Evolutionary conservation across 1,140 invertebrate genomes (phyloP).

Genomic region (Caenorhabditis remanei): DNA sequence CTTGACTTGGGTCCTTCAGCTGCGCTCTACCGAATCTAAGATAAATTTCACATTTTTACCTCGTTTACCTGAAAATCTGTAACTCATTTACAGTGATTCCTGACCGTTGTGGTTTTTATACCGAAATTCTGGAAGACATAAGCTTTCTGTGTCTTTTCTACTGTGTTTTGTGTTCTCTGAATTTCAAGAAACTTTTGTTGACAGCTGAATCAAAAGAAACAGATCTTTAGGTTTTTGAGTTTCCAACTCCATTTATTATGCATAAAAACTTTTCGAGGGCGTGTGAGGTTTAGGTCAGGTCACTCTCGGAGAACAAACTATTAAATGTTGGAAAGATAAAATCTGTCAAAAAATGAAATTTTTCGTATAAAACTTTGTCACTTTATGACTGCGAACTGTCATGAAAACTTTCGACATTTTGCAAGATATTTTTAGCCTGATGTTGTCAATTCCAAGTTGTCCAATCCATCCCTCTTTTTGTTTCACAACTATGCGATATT

Average conservation of each 20-base stretch:
- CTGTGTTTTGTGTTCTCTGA: neutral
- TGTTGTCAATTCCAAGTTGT: neutral
- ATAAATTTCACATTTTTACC: too few relatives aligned
- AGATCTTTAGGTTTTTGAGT: slow-evolving; percentile 13
- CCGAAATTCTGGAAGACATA: too few relatives aligned
- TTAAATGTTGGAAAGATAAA: neutral
- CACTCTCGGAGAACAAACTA: neutral
- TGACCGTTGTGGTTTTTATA: too few relatives aligned
- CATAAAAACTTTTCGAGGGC: neutral
- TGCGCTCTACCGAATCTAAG: too few relatives aligned
- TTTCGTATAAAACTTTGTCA: neutral
- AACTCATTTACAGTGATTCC: too few relatives aligned
- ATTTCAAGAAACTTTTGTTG: neutral
- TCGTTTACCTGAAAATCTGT: too few relatives aligned
- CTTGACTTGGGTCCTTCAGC: too few relatives aligned
- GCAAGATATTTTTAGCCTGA: neutral
- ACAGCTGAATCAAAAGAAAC: neutral
- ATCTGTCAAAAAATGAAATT: neutral
- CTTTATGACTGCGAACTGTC: too few relatives aligned
- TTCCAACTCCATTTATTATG: neutral
- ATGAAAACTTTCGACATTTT: too few relatives aligned
- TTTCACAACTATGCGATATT: neutral
- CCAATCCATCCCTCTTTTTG: neutral
- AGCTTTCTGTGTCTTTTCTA: neutral
- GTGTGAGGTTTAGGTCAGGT: neutral